Conservation (phyloP, 1,140 invertebrate genomes). For the Bombus consobrinus region DNA sequence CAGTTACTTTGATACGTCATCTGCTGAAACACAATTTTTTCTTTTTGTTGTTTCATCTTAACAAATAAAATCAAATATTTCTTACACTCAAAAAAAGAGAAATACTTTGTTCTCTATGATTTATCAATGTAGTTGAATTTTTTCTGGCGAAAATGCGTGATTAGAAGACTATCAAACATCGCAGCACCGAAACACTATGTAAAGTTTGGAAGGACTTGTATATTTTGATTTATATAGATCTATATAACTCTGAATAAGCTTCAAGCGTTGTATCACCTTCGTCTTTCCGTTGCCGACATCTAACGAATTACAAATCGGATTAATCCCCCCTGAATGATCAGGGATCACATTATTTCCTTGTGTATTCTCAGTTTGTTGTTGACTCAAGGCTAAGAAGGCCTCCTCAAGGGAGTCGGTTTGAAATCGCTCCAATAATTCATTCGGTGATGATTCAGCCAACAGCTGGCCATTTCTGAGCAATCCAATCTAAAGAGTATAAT, state of each 20-base stretch:
- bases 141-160: not conserved
- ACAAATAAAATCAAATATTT: not conserved
- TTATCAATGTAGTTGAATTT: not conserved
- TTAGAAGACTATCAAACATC: too few species aligned
- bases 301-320: not conserved
- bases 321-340: not conserved
- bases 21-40: not conserved
- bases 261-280: too few species aligned
- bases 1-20: not conserved
- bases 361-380: conserved; percentile 83
- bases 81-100: not conserved
- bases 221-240: too few species aligned
- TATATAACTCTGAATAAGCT: too few species aligned
- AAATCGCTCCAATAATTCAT: conserved; percentile 85
- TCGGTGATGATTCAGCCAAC: conserved; percentile 92
- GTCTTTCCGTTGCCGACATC: too few species aligned
- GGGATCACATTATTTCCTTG: conserved; percentile 53
- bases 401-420: conserved; percentile 88
- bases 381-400: conserved; percentile 88
- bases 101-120: not conserved
- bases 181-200: too few species aligned
- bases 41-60: too few species aligned
- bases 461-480: conserved; percentile 93
- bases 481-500: conserved; percentile 88
- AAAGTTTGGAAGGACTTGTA: too few species aligned